Base-by-base conservation (phyloP, 2,888 invertebrate species). In the Hecatera dysodea region DNA sequence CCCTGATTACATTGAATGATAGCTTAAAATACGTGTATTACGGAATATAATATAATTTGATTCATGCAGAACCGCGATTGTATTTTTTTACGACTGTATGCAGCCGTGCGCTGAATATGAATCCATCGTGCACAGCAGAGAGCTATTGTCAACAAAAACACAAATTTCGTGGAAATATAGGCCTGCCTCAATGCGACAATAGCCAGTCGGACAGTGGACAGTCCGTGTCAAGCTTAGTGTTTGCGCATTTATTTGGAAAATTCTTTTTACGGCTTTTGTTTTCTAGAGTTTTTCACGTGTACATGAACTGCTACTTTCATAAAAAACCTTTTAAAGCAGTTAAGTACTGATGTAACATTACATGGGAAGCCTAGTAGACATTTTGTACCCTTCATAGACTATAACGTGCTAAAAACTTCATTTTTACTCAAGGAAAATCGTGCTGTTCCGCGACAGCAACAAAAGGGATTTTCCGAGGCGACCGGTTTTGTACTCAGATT, bases 401-500 rank as follows among this genome's bases (percentile, higher is more conserved):
- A 44, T 44, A 44, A 19, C 44, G 19, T 62, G 78, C 72, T 71
- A 68, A 71, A 74, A 82, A 87, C 78, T 85, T 80, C 27, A 71
- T 59, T 85, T 86, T 81, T 81, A 78, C 82, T 84, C 44, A 78
- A 81, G 75, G 70, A 86, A 85, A 86, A 86, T 84, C 72, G 78
- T 81, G 80, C 50, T 73, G 75, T 80, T 82, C 77, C 79, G 71
- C 59, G 74, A 75, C 84, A 75, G 76, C 69, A 85, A 88, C 89
- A 89, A 89, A 88, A 78, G 82, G 78, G 80, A 88, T 89, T 85
- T 88, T 85, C 83, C 79, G 78, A 78, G 81, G 85, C 88, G 86
- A 89, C 86, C 88, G 86, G 86, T 89, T 89, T 89, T 85, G 86
- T 86, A 85, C 86, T 82, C 84, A 82, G 85, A 91, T 90, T 89